phyloP scores from a whole-genome alignment of 2,888 invertebrate species.

The Urechis unicinctus region DNA sequence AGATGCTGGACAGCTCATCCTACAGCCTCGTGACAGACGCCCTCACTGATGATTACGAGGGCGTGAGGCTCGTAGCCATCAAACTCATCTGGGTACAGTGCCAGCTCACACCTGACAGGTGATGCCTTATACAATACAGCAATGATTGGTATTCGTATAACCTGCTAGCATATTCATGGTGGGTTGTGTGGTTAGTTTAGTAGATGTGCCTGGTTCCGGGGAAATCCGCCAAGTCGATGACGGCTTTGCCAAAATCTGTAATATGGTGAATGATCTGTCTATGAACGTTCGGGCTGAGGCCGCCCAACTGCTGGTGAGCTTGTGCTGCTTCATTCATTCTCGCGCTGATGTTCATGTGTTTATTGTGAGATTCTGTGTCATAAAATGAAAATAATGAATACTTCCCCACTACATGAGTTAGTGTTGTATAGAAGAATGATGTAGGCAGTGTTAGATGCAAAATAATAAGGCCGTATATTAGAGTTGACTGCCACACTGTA shows the following conservation, averaged over 20 bases:
- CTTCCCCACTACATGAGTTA: neutral
- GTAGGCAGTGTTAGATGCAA: too few species aligned
- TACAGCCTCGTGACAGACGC: slow-evolving; percentile 68
- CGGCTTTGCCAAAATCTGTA: slow-evolving; percentile 91
- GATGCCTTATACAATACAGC: neutral
- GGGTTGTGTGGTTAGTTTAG: too few species aligned
- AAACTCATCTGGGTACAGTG: slow-evolving; percentile 80
- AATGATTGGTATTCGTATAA: neutral
- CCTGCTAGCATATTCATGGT: neutral
- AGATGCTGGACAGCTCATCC: slow-evolving; percentile 65
- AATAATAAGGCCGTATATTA: too few species aligned
- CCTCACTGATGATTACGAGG: slow-evolving; percentile 86
- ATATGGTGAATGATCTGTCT: slow-evolving; percentile 84
- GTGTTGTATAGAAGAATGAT: too few species aligned
- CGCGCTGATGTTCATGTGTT: neutral
- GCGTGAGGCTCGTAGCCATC: slow-evolving; percentile 79
- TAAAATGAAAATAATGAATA: neutral
- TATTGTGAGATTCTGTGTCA: neutral
- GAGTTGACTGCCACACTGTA: too few species aligned
- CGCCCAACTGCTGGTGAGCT: slow-evolving; percentile 65
- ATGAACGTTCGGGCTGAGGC: slow-evolving; percentile 77
- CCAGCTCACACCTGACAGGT: slow-evolving; percentile 71
- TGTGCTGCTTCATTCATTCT: neutral
- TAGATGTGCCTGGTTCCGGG: slow-evolving; percentile 67
- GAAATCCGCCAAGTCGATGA: slow-evolving; percentile 87